Evolutionary conservation across 2,797 vertebrate species (phyloP).

Genomic region (Myotis pilosus): DNA sequence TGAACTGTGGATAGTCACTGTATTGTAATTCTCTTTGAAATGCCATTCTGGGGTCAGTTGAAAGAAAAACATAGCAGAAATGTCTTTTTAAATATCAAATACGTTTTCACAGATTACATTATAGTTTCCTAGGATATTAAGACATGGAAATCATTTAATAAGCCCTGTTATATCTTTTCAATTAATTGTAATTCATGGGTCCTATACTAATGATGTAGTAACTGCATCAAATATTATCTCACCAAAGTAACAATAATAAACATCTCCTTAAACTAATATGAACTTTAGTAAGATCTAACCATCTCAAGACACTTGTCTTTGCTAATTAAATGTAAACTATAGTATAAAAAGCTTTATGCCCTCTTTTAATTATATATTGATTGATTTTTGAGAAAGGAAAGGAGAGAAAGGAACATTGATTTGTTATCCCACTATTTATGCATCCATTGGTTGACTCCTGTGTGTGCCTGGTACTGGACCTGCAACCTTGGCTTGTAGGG

Average conservation of each 20-base stretch:
- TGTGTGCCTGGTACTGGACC: neutral
- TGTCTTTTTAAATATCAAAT: constrained; percentile 25
- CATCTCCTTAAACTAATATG: neutral
- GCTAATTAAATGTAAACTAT: neutral
- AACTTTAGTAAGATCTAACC: neutral
- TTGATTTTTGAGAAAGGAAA: neutral
- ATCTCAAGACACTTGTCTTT: neutral
- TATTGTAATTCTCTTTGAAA: constrained; percentile 43
- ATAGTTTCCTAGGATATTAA: neutral
- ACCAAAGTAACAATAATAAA: neutral
- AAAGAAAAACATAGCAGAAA: constrained; percentile 13
- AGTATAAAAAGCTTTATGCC: neutral
- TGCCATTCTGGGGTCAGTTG: neutral
- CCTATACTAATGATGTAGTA: neutral
- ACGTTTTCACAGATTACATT: neutral
- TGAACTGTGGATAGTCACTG: neutral
- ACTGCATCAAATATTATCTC: neutral
- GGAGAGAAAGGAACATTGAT: neutral
- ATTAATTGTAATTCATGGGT: neutral
- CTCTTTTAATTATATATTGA: neutral
- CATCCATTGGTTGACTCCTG: neutral
- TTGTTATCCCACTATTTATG: neutral
- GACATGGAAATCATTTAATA: constrained; percentile 22
- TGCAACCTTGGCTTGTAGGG: neutral
- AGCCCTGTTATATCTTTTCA: neutral